Evolutionary conservation across 2,888 invertebrate species (phyloP).

Genomic region (Drosophila nr. fundita): DNA sequence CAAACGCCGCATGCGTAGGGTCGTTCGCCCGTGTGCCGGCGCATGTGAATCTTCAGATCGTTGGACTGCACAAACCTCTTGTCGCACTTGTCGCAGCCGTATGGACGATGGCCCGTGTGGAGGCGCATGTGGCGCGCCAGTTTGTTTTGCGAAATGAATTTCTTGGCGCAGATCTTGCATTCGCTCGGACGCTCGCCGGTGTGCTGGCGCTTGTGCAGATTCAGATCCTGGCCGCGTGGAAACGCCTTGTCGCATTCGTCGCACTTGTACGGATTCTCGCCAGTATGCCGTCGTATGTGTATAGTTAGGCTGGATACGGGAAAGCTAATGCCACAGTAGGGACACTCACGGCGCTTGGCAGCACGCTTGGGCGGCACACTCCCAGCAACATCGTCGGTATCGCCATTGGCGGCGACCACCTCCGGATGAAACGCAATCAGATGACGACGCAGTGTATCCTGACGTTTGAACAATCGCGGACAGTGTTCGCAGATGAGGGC

Average conservation of each 20-base stretch:
- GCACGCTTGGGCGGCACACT: slow-evolving; percentile 46
- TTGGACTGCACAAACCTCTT: slow-evolving; percentile 89
- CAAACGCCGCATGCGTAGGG: slow-evolving; percentile 89
- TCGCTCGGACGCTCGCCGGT: slow-evolving; percentile 87
- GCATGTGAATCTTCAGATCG: slow-evolving; percentile 89
- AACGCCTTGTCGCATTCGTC: slow-evolving; percentile 88
- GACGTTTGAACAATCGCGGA: slow-evolving; percentile 86
- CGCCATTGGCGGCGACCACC: slow-evolving; percentile 67
- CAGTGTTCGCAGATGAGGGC: slow-evolving; percentile 74
- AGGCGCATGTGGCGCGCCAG: slow-evolving; percentile 87
- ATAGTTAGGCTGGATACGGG: slow-evolving; percentile 87
- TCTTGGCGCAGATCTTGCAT: slow-evolving; percentile 83
- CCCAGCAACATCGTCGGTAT: neutral
- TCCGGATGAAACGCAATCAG: slow-evolving; percentile 82
- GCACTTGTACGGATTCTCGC: slow-evolving; percentile 88
- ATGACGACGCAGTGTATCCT: slow-evolving; percentile 87
- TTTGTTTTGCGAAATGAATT: slow-evolving; percentile 87
- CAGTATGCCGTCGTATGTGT: slow-evolving; percentile 89
- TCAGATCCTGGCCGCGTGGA: slow-evolving; percentile 87
- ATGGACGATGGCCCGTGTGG: slow-evolving; percentile 86
- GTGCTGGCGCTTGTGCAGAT: slow-evolving; percentile 87
- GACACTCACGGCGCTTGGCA: slow-evolving; percentile 85
- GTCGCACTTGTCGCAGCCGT: slow-evolving; percentile 86
- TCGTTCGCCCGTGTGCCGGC: slow-evolving; percentile 89
- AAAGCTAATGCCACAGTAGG: slow-evolving; percentile 87